These are phyloP conservation scores for Watsonalla binaria DNA, from an alignment of 2,888 invertebrate genomes.

Conservation along the genomic window DNA sequence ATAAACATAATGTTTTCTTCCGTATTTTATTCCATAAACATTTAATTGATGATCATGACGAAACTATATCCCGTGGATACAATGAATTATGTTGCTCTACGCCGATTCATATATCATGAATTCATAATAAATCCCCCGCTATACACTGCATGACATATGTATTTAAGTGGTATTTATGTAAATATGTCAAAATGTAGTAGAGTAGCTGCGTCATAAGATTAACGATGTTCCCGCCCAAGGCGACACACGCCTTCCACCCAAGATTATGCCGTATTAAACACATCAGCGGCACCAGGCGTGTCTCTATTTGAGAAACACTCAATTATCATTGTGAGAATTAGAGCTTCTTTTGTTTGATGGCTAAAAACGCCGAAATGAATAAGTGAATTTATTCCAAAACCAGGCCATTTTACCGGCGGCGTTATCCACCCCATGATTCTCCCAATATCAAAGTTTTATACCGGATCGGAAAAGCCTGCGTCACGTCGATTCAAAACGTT, in stretches of 20 bases:
- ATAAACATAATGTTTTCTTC: too few relatives aligned
- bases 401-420: too few relatives aligned
- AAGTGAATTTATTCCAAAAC: neutral
- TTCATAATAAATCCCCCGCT: conserved; percentile 21
- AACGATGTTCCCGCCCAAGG: conserved; percentile 38
- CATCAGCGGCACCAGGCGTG: conserved; percentile 2
- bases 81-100: neutral
- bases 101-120: neutral
- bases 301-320: neutral
- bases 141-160: conserved; percentile 24
- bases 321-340: neutral
- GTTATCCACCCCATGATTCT: too few relatives aligned
- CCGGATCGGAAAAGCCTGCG: too few relatives aligned
- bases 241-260: conserved; percentile 24
- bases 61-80: neutral
- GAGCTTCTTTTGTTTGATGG: neutral
- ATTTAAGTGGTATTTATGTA: conserved; percentile 47
- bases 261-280: conserved; percentile 21
- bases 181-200: conserved; percentile 43
- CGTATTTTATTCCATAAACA: neutral
- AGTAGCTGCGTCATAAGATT: conserved; percentile 41
- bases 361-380: neutral
- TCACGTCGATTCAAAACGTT: too few relatives aligned
- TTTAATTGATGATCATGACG: neutral
- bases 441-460: too few relatives aligned